Conservation (phyloP, 1,140 invertebrate genomes). For the Mesaphorura yosii region DNA sequence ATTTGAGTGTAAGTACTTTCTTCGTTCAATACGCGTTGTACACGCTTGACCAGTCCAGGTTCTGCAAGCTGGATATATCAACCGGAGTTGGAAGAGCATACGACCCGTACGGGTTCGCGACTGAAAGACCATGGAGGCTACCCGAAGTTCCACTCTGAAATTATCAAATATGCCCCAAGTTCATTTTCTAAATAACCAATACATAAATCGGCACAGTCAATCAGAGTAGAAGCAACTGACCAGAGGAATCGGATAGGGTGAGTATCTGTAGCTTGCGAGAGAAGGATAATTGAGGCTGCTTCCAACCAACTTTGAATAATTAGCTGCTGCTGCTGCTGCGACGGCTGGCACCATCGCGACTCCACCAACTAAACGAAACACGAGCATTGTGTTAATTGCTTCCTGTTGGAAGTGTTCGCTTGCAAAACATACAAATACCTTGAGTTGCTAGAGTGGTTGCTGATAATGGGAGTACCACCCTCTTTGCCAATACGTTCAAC, state of each 20-base stretch:
- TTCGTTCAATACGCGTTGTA: conserved; percentile 32
- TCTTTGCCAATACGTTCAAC: conserved; percentile 53
- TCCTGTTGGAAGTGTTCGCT: too few species aligned
- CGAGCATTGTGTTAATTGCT: conserved; percentile 6
- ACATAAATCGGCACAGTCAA: too few species aligned
- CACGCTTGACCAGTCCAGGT: conserved; percentile 30
- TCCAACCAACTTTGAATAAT: conserved; percentile 57
- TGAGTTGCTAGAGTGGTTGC: conserved; percentile 30
- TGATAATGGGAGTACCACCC: conserved; percentile 44
- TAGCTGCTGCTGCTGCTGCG: conserved; percentile 44
- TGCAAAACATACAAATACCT: conserved; percentile 13
- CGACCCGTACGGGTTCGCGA: conserved; percentile 23
- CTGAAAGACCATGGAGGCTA: conserved; percentile 27
- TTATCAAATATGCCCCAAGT: too few species aligned
- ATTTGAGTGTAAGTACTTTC: too few species aligned
- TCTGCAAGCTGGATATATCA: conserved; percentile 29
- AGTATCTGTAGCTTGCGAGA: conserved; percentile 57
- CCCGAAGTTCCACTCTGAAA: too few species aligned
- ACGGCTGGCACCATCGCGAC: conserved; percentile 46
- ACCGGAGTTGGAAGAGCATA: conserved; percentile 29
- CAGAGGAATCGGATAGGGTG: conserved; percentile 51
- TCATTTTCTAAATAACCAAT: too few species aligned
- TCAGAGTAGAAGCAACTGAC: too few species aligned
- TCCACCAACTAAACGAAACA: conserved; percentile 32
- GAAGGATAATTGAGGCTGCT: conserved; percentile 42